Evolutionary conservation across 2,888 invertebrate species (phyloP).

Genomic region (Drosophila mayaguana): DNA sequence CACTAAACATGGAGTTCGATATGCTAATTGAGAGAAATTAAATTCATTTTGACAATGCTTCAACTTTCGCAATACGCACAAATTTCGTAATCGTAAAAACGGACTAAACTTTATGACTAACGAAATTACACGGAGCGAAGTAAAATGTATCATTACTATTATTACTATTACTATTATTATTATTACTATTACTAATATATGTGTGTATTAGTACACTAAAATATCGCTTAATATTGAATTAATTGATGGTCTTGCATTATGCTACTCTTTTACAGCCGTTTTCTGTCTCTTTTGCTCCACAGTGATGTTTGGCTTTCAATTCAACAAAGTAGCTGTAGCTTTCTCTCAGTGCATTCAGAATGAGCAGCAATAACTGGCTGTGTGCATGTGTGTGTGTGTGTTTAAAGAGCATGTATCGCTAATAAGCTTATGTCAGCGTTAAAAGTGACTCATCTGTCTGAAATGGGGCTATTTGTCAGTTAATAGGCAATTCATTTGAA

Average conservation of each 20-base stretch:
- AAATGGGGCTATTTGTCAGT: conserved; percentile 58
- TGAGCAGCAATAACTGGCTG: conserved; percentile 34
- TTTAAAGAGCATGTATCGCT: conserved; percentile 56
- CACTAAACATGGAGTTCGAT: conserved; percentile 11
- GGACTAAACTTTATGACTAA: conserved; percentile 11
- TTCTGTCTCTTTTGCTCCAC: neutral
- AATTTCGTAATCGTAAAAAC: conserved; percentile 27
- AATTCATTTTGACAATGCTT: conserved; percentile 22
- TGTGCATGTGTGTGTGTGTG: conserved; percentile 38
- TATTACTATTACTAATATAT: too few relatives aligned
- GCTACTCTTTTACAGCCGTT: neutral
- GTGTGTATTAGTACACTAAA: too few relatives aligned
- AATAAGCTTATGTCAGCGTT: conserved; percentile 75
- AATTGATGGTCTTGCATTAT: too few relatives aligned
- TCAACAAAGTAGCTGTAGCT: neutral
- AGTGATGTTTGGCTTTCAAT: neutral
- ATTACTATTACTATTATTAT: too few relatives aligned
- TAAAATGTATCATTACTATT: too few relatives aligned
- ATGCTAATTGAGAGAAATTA: conserved; percentile 36
- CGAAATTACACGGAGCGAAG: conserved; percentile 27
- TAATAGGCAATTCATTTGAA: conserved; percentile 74
- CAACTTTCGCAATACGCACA: conserved; percentile 14
- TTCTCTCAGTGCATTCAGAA: conserved; percentile 35
- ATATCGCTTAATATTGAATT: too few relatives aligned
- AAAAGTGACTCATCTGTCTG: conserved; percentile 69